A percentile compares a stretch with the other conserved stretches of the same genome.
Evolutionary conservation across 1,140 invertebrate genomes (phyloP).

Genomic region (Atta cephalotes): DNA sequence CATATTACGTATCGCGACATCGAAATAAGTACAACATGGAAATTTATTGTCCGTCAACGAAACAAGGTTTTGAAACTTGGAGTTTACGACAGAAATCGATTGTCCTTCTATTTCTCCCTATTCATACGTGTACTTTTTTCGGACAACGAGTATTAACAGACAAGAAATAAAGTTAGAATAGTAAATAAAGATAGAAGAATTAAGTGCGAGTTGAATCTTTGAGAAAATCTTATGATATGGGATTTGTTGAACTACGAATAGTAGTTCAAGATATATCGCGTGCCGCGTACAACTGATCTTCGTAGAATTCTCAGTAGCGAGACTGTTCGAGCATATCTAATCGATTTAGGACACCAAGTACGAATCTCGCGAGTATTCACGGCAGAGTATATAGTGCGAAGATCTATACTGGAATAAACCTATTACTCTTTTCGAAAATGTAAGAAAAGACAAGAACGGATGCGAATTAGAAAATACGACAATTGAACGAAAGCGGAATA

Average conservation of each 20-base stretch:
- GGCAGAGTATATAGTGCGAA: background rate
- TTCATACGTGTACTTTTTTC: background rate
- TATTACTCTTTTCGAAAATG: slow-evolving; percentile 12
- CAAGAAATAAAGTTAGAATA: slow-evolving; percentile 42
- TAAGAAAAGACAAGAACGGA: slow-evolving; percentile 13
- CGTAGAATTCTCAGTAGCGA: slow-evolving; percentile 33
- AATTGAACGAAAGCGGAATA: slow-evolving; percentile 58
- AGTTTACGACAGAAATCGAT: slow-evolving; percentile 19
- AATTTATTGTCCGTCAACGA: slow-evolving; percentile 48
- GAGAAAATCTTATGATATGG: background rate
- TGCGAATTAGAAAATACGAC: slow-evolving; percentile 66
- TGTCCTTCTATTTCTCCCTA: slow-evolving; percentile 26
- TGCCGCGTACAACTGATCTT: slow-evolving; percentile 19
- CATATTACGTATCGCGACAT: slow-evolving; percentile 45
- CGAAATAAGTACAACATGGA: slow-evolving; percentile 65
- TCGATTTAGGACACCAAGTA: background rate
- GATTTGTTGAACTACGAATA: background rate
- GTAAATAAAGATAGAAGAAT: background rate
- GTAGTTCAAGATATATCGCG: background rate
- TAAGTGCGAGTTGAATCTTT: slow-evolving; percentile 13
- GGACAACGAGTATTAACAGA: slow-evolving; percentile 29
- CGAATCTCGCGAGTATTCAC: background rate
- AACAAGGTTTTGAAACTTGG: slow-evolving; percentile 1
- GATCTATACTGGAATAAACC: background rate
- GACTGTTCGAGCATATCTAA: slow-evolving; percentile 32